Base-by-base conservation (phyloP, 2,888 invertebrate genomes). In the Andricus quercusramuli region DNA sequence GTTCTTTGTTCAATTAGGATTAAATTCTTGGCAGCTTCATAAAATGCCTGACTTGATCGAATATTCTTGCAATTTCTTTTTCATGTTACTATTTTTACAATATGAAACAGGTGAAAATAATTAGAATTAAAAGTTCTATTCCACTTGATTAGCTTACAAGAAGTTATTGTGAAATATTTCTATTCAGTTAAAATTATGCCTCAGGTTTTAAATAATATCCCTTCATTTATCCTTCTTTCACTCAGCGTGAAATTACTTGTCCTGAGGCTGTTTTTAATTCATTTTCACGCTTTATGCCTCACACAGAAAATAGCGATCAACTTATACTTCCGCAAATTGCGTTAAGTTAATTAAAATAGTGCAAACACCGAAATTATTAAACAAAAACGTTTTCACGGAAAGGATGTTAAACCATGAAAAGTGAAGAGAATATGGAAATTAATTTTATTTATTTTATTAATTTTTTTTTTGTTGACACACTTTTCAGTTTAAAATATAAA, bases 261-360 rank as follows among this genome's bases (percentile, higher is more conserved):
- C 70, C 70, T 51, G 70, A 9, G 70, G 70, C 51, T 74, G 56
- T 56, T 74, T 74, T 74, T 56, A 74, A 74, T 74, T 74, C 56
- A 74, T 56, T 74, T 74, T 29, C 51, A 74, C 56, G 70, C 70
- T 74, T 74, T 74, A 32, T 56, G 32, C 51, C 51, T n/a, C 32
- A 74, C 56, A 74, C 56, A 51, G 56, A 56, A 29, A 74, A 74
- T 20, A 20, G 29, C 20, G 13, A 29, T 11, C 11, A 56, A 74
- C 29, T 70, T 70, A 70, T 70, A 47, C 47, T 51, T 47, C 20
- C 20, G 22, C 9, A 9, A 70, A 74, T 74, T 17, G 25, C 0
- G 25, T 25, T 22, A 25, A 62, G 62, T 74, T 74, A 74, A 74
- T 74, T 74, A 74, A 74, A 74, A 74, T 32, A 74, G 70, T 74